Conservation (phyloP, 1,140 invertebrate genomes). For the Pentalonia nigronervosa region DNA sequence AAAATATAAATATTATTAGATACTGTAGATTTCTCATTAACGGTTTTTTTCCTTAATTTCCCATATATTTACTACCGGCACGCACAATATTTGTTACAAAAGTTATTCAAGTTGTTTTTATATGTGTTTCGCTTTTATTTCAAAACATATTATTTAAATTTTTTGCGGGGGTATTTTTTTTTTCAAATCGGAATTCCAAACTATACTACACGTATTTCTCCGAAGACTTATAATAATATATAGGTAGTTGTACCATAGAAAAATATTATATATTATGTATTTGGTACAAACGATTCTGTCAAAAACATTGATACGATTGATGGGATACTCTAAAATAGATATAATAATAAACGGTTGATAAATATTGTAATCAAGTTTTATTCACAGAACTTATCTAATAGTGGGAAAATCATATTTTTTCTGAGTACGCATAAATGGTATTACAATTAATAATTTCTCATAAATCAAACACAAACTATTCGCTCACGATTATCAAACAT, state of each 20-base stretch:
- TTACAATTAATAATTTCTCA: background rate
- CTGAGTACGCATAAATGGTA: background rate
- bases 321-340: background rate
- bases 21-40: too few species aligned
- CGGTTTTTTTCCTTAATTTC: background rate
- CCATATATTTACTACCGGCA: background rate
- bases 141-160: background rate
- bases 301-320: background rate
- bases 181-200: background rate
- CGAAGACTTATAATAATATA: background rate
- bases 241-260: too few species aligned
- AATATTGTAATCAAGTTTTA: background rate
- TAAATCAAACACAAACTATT: background rate
- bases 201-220: background rate
- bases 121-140: background rate
- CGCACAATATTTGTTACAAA: background rate
- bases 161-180: background rate
- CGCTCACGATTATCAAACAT: background rate
- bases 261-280: too few species aligned
- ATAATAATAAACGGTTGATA: background rate
- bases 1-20: background rate
- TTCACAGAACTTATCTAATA: background rate
- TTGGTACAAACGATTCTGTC: background rate
- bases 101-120: background rate
- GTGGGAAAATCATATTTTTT: background rate